A percentile compares a stretch with the other conserved stretches of the same genome.
Evolutionary conservation across 2,797 vertebrate species (phyloP).

Genomic region (Cephalopachus bancanus): DNA sequence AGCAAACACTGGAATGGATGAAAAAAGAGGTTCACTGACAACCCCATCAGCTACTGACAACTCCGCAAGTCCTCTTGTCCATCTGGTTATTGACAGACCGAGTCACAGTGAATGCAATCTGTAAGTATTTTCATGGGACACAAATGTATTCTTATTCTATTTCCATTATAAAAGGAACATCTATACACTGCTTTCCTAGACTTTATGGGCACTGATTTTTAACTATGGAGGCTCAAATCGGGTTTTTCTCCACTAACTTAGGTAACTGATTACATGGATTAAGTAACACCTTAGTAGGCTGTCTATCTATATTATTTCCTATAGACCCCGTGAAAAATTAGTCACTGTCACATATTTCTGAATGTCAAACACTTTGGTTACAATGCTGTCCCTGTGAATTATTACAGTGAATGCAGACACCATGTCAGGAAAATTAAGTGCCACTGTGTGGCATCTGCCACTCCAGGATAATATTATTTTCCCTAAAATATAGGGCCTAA

Average conservation of each 20-base stretch:
- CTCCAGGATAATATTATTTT: not conserved
- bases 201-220: not conserved
- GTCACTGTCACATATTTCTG: not conserved
- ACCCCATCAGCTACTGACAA: not conserved
- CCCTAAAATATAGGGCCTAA: not conserved
- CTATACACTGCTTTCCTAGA: not conserved
- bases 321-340: not conserved
- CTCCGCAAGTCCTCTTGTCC: not conserved
- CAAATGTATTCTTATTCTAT: not conserved
- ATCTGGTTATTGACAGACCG: not conserved
- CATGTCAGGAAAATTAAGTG: not conserved
- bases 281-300: not conserved
- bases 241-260: not conserved
- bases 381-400: not conserved
- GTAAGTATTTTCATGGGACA: not conserved
- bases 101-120: not conserved
- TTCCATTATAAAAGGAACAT: not conserved
- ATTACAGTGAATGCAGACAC: not conserved
- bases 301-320: not conserved
- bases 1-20: not conserved
- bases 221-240: not conserved
- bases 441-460: not conserved
- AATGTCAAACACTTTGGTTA: not conserved
- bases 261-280: not conserved
- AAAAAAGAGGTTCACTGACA: not conserved